Conservation (phyloP, 2,113 vertebrate genomes). For the Oncorhynchus masou region DNA sequence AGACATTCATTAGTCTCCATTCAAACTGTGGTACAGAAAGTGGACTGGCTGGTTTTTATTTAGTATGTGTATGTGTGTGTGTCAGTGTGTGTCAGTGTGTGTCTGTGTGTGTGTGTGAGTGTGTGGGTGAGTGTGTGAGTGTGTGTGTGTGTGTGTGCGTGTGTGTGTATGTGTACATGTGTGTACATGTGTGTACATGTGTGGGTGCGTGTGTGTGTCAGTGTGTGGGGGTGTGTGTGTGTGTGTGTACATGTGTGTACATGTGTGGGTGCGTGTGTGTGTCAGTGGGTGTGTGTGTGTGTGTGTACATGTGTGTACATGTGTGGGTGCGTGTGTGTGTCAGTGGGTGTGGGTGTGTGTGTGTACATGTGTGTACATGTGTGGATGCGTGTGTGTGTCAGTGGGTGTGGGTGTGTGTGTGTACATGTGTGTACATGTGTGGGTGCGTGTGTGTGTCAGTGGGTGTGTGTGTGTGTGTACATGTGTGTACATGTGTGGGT, state of each 20-base stretch:
- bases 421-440: rapidly evolving
- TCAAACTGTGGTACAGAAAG: not conserved
- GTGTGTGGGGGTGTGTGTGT: too few relatives aligned
- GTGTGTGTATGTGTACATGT: too few relatives aligned
- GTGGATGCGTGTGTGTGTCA: not conserved
- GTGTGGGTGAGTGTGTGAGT: not conserved
- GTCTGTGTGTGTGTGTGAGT: not conserved
- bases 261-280: too few relatives aligned
- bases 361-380: not conserved
- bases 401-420: not conserved
- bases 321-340: not conserved
- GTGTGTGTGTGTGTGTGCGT: not conserved
- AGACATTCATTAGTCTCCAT: not conserved
- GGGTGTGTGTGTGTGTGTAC: not conserved
- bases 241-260: too few relatives aligned
- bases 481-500: not conserved
- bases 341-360: not conserved
- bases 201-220: too few relatives aligned
- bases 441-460: not conserved
- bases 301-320: rapidly evolving
- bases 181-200: too few relatives aligned
- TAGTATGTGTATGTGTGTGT: too few relatives aligned
- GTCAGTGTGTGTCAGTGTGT: not conserved
- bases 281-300: too few relatives aligned
- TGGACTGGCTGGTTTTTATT: too few relatives aligned